Evolutionary conservation across 2,113 vertebrate genomes (phyloP), one percentile per base, ranked within the genome.

Genomic region (Callaeas wilsoni): DNA sequence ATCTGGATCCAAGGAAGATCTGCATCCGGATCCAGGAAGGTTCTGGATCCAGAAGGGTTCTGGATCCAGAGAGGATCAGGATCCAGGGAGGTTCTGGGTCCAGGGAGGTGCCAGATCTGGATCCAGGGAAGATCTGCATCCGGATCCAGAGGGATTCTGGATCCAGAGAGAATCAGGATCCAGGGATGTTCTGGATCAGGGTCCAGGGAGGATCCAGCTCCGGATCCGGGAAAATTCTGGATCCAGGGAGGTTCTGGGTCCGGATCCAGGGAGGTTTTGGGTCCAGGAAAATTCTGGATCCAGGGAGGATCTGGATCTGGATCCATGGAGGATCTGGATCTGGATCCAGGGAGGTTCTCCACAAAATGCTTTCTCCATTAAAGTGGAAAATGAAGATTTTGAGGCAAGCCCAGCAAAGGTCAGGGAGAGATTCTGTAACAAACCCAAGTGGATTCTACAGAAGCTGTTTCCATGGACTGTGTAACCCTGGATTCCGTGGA

Each of bases 381-480:
- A 6, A 55, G 56, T 12, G 19, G 26, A 42, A 46, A 75, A 46
- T 17, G 0, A 2, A 26, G 35, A 21, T 19, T 25, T 11, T 12
- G 9, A 7, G 33, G 47, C 32, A n/a, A n/a, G 44, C 8, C 17
- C 7, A 46, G n/a, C n/a, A n/a, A n/a, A 68, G 29, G 67, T 25
- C 41, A 26, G 18, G 18, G 33, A 62, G 12, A 63, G 25, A 8
- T 56, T 71, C 37, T 23, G 1, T 7, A 19, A 7, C 19, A 50
- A 39, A 33, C 2, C 35, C 50, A 37, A 37, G 27, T 0, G 9
- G 22, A 62, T 0, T 0, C 60, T 16, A 16, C 17, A 33, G 21
- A 18, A 12, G 14, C 6, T 20, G 5, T n/a, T 15, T 42, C 4
- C 16, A 9, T 3, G 32, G 52, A 5, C 20, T 1, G 21, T 3